Conservation (phyloP, 2,113 vertebrate genomes). For the Salvelinus namaycush region DNA sequence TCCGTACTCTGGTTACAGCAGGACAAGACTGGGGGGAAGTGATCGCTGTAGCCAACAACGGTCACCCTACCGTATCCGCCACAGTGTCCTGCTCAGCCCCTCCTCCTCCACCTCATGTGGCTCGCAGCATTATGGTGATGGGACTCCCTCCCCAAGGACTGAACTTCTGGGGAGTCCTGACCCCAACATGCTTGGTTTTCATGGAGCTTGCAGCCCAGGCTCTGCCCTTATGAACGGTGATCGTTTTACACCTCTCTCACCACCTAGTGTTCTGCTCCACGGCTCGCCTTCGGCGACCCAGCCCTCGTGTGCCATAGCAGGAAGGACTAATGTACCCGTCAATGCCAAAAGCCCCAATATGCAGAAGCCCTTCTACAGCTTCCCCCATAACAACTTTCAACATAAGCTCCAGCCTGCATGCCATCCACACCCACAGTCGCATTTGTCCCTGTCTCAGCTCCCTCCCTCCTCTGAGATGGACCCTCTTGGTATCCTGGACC, state of each 20-base stretch:
- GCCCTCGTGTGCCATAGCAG: slow-evolving; percentile 90
- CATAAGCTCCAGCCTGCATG: slow-evolving; percentile 82
- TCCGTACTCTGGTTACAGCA: slow-evolving; percentile 78
- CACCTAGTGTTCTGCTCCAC: slow-evolving; percentile 87
- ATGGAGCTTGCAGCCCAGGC: slow-evolving; percentile 85
- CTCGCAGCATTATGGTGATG: slow-evolving; percentile 85
- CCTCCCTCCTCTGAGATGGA: slow-evolving; percentile 93
- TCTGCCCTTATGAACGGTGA: slow-evolving; percentile 86
- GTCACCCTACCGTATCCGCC: slow-evolving; percentile 85
- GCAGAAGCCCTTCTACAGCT: slow-evolving; percentile 83
- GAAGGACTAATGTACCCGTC: slow-evolving; percentile 93
- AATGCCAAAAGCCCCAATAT: slow-evolving; percentile 94
- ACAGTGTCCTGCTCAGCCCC: slow-evolving; percentile 82
- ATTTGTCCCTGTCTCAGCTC: slow-evolving; percentile 77
- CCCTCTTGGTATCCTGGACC: slow-evolving; percentile 96
- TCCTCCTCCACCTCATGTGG: slow-evolving; percentile 87
- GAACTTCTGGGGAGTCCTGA: slow-evolving; percentile 87
- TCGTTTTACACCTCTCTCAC: slow-evolving; percentile 88
- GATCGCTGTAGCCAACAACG: slow-evolving; percentile 90
- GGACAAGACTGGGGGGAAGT: slow-evolving; percentile 85
- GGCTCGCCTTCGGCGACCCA: slow-evolving; percentile 87
- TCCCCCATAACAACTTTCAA: slow-evolving; percentile 82
- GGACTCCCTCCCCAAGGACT: slow-evolving; percentile 86
- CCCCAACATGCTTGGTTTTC: slow-evolving; percentile 83
- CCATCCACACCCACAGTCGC: slow-evolving; percentile 77